phyloP scores from a whole-genome alignment of 2,113 vertebrate genomes.

The Recurvirostra avosetta region DNA sequence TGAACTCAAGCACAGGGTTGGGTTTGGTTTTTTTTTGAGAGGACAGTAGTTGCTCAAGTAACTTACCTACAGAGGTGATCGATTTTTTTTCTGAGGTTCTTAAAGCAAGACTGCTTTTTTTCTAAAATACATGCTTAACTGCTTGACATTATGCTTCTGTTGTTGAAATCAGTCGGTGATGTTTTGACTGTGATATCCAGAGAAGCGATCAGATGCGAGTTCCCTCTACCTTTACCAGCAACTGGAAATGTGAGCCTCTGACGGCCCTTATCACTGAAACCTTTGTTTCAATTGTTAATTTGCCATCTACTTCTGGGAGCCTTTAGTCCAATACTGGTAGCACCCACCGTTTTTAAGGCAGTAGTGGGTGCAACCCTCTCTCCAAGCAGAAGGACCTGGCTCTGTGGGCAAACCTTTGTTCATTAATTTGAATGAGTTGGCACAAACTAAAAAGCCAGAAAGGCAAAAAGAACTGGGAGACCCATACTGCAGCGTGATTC shows the following conservation, averaged over 20 bases:
- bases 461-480: neutral
- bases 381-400: neutral
- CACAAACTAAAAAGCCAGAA: neutral
- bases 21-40: neutral
- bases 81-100: neutral
- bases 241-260: neutral
- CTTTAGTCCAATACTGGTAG: neutral
- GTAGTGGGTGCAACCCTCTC: neutral
- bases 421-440: rapidly evolving
- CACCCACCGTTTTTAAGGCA: neutral
- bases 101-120: neutral
- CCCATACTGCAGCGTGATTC: neutral
- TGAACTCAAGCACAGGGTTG: neutral
- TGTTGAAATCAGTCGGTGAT: neutral
- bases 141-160: neutral
- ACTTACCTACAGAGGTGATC: neutral
- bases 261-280: neutral
- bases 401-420: neutral
- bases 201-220: rapidly evolving
- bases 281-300: neutral
- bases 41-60: neutral
- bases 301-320: neutral
- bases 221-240: neutral
- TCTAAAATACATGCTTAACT: neutral
- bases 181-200: neutral